phyloP scores from a whole-genome alignment of 2,113 vertebrate genomes.

The Tragelaphus buxtoni region DNA sequence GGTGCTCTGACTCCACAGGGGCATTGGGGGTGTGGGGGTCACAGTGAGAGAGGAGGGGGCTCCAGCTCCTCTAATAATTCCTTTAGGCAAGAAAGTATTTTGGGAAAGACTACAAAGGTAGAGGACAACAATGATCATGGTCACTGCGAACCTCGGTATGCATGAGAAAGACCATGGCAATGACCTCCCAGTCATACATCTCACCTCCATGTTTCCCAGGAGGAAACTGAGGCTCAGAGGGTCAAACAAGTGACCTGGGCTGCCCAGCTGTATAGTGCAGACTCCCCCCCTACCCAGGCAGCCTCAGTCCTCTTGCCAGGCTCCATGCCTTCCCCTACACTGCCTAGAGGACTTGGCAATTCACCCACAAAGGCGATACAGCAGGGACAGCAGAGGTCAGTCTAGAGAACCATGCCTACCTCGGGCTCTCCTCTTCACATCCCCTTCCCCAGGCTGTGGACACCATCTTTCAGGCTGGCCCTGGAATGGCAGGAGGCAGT shows the following conservation, averaged over 20 bases:
- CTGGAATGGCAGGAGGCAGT: neutral
- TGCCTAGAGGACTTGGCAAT: fast-evolving
- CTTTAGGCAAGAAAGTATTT: neutral
- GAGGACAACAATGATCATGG: fast-evolving
- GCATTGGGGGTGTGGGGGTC: neutral
- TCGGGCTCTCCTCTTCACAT: neutral
- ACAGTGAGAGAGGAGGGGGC: fast-evolving
- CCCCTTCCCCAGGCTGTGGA: neutral
- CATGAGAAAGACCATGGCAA: fast-evolving
- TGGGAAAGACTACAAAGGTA: neutral
- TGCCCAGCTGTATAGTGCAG: fast-evolving
- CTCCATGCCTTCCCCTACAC: neutral
- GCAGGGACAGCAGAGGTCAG: neutral
- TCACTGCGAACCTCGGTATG: fast-evolving
- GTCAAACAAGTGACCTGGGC: neutral
- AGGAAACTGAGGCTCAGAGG: neutral
- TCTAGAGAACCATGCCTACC: neutral
- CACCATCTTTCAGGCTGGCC: neutral
- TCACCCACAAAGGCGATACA: too few relatives aligned
- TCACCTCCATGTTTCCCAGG: fast-evolving
- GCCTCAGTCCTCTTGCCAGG: neutral
- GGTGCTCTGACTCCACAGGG: neutral
- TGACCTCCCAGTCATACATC: too few relatives aligned
- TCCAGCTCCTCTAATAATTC: neutral
- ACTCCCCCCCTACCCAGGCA: neutral